Evolutionary conservation across 2,888 invertebrate species (phyloP), one percentile per base, ranked within the genome.

Genomic region (Cephus runcator): DNA sequence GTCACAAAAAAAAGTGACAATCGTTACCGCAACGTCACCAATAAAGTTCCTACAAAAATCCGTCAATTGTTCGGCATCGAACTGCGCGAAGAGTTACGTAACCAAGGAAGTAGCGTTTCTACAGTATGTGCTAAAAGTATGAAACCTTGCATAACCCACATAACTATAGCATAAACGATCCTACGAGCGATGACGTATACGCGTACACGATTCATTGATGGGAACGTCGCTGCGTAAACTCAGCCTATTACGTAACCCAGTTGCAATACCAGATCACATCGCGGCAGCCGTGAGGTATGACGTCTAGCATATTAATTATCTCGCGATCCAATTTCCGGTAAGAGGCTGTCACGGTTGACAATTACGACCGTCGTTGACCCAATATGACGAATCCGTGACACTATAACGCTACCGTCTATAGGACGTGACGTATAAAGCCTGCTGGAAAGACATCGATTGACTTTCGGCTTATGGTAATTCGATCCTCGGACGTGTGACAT

Each of bases 311-410:
- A 34, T 33, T 74, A 74, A 74, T 74, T 35, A n/a, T 74, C 23
- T 23, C 74, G 23, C 74, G 74, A 74, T 33, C 2, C 36, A 35
- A 74, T 34, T 74, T 74, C 74, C 74, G 74, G n/a, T 74, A 23
- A 15, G 6, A 34, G 34, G 3, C 36, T 35, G 74, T 34, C 23
- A 71, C 34, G 12, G 36, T 74, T 74, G 23, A 12, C 35, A 34
- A 12, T 31, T 12, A 33, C 71, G 31, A 71, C 71, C 31, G 3
- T 71, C 4, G 31, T 30, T 34, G 71, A 71, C 71, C 71, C 34
- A 56, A 23, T 23, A 56, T 56, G 56, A 56, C 56, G 23, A 56
- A 23, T 56, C 23, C 56, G 9, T 23, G 56, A 56, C 23, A 56
- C 56, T 23, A 9, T 2, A 15, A 6, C 23, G 23, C 23, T 9